A percentile compares a stretch with the other conserved stretches of the same genome.
Conservation (phyloP, 2,113 vertebrate genomes). For the Callopanchax toddi region DNA sequence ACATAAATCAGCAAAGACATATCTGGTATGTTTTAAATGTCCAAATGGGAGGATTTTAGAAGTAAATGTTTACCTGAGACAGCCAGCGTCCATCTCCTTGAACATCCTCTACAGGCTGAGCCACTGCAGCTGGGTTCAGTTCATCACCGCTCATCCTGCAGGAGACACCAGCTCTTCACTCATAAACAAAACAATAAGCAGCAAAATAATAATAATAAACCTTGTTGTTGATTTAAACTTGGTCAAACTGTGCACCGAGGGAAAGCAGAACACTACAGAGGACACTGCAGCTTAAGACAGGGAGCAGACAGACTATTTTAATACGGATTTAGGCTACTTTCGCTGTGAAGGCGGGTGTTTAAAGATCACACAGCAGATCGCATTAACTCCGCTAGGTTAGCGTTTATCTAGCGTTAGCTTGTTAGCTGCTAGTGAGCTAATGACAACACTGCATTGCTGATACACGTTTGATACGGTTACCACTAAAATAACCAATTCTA, state of each 20-base stretch:
- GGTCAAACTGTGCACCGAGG: neutral
- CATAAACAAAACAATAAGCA: neutral
- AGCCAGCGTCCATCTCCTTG: slow-evolving; percentile 96
- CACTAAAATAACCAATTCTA: neutral
- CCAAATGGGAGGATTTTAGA: neutral
- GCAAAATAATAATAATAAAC: too few species aligned
- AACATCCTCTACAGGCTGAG: slow-evolving; percentile 85
- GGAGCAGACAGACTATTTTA: slow-evolving; percentile 29
- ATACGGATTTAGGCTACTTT: slow-evolving; percentile 45
- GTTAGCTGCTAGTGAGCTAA: slow-evolving; percentile 40
- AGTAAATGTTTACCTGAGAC: slow-evolving; percentile 84
- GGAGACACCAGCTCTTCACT: slow-evolving; percentile 16
- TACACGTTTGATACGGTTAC: slow-evolving; percentile 5
- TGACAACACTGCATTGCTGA: neutral
- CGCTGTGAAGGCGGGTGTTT: slow-evolving; percentile 21
- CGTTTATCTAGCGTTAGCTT: slow-evolving; percentile 36
- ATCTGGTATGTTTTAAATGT: neutral
- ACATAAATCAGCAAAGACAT: too few species aligned
- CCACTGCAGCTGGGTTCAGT: slow-evolving; percentile 88
- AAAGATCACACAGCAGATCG: slow-evolving; percentile 20
- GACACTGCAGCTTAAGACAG: slow-evolving; percentile 12
- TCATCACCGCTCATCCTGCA: slow-evolving; percentile 89
- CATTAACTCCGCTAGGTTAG: slow-evolving; percentile 11
- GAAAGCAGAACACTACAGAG: slow-evolving; percentile 8
- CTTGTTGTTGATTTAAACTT: neutral